phyloP scores from a whole-genome alignment of 2,113 vertebrate species.

The Alectura lathami region DNA sequence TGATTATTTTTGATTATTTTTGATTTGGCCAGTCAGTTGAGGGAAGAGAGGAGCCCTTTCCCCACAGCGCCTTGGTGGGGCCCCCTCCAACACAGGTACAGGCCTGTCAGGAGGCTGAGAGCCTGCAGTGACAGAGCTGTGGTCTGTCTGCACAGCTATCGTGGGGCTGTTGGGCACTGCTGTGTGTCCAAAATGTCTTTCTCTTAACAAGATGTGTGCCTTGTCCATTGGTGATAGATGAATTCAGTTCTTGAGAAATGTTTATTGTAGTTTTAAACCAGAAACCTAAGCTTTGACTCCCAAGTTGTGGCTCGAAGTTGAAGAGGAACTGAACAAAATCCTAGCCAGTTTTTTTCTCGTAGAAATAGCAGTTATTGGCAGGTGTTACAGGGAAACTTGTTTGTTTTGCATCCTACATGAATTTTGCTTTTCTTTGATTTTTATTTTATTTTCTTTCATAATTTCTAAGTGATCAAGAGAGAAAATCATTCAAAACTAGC shows the following conservation, averaged over 20 bases:
- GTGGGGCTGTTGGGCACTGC: rapidly evolving
- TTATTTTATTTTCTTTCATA: not conserved
- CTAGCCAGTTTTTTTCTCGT: not conserved
- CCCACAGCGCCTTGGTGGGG: not conserved
- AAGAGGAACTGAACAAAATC: not conserved
- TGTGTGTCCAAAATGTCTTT: not conserved
- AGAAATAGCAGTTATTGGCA: not conserved
- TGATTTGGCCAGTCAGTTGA: not conserved
- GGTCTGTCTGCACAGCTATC: not conserved
- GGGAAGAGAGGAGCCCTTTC: not conserved
- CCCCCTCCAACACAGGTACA: not conserved
- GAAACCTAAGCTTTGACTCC: not conserved
- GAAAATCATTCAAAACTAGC: not conserved
- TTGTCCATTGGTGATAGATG: not conserved
- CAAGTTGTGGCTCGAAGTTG: not conserved
- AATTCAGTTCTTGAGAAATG: not conserved
- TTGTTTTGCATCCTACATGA: not conserved
- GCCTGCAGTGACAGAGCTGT: not conserved
- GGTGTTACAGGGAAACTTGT: not conserved
- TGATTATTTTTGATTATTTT: too few species aligned
- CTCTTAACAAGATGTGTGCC: not conserved
- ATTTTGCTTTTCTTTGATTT: not conserved
- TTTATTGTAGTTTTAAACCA: not conserved
- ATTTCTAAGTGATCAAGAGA: not conserved
- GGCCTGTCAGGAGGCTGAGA: not conserved